Conservation (phyloP, 2,797 vertebrate genomes). For the Molossus alvarezi region DNA sequence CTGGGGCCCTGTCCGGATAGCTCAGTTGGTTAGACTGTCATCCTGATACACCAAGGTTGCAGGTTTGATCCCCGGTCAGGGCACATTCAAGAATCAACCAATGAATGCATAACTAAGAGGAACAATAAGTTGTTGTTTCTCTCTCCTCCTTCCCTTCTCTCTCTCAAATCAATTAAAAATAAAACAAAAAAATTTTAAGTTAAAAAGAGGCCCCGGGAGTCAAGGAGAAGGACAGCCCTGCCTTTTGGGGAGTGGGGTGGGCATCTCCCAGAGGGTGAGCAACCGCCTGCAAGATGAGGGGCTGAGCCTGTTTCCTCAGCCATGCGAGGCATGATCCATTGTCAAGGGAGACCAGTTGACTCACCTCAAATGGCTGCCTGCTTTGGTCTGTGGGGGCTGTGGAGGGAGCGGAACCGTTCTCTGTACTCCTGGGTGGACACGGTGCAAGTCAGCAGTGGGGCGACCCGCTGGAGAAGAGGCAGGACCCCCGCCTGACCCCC, state of each 20-base stretch:
- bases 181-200: not conserved
- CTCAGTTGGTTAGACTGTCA: not conserved
- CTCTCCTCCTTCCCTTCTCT: not conserved
- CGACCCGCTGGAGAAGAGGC: not conserved
- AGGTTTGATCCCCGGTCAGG: not conserved
- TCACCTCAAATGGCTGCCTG: conserved; percentile 95
- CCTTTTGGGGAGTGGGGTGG: not conserved
- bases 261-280: not conserved
- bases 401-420: conserved; percentile 93
- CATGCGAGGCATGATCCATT: not conserved
- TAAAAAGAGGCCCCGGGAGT: not conserved
- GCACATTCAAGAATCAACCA: not conserved
- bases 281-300: not conserved
- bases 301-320: not conserved
- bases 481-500: not conserved
- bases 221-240: not conserved
- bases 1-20: not conserved
- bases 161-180: not conserved
- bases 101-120: not conserved
- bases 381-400: conserved; percentile 92
- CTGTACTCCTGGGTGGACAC: conserved; percentile 89
- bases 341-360: not conserved
- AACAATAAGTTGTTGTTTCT: not conserved
- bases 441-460: not conserved
- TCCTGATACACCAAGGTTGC: not conserved